Evolutionary conservation across 1,140 invertebrate species (phyloP).

Genomic region (Lethocerus indicus): DNA sequence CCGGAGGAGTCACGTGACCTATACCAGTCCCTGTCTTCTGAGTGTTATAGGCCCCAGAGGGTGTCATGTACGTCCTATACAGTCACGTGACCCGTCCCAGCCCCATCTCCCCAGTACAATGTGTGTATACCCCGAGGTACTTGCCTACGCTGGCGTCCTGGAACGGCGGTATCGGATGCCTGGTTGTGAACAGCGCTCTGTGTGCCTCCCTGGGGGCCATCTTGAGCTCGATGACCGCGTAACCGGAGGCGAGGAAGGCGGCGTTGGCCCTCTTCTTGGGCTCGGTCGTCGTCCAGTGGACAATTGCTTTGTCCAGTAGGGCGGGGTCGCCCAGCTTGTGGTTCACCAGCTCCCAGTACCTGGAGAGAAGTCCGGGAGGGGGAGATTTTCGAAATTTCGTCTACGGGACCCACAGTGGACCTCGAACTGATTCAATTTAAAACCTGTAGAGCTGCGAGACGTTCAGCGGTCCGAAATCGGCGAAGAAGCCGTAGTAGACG

Average conservation of each 20-base stretch:
- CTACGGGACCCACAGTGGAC: background rate
- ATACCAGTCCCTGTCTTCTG: background rate
- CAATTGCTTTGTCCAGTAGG: slow-evolving; percentile 61
- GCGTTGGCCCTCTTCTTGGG: slow-evolving; percentile 51
- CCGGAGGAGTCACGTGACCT: background rate
- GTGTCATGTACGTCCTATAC: background rate
- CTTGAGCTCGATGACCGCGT: slow-evolving; percentile 69
- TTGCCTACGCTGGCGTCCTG: slow-evolving; percentile 72
- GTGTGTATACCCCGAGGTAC: background rate
- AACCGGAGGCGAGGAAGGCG: slow-evolving; percentile 48
- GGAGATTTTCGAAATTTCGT: background rate
- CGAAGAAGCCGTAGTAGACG: slow-evolving; percentile 90
- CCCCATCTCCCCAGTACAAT: background rate
- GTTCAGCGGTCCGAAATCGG: slow-evolving; percentile 93
- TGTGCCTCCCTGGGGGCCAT: slow-evolving; percentile 65
- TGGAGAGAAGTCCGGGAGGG: background rate
- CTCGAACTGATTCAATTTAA: slow-evolving; percentile 23
- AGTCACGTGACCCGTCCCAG: background rate
- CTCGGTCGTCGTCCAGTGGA: slow-evolving; percentile 80
- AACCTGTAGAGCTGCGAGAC: slow-evolving; percentile 86
- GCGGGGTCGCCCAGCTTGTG: slow-evolving; percentile 54
- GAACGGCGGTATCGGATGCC: slow-evolving; percentile 49
- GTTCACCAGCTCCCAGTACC: slow-evolving; percentile 44
- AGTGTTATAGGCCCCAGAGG: slow-evolving; percentile 27
- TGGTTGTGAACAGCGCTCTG: slow-evolving; percentile 41